phyloP scores from a whole-genome alignment of 2,888 invertebrate genomes.

The Protula sp. region DNA sequence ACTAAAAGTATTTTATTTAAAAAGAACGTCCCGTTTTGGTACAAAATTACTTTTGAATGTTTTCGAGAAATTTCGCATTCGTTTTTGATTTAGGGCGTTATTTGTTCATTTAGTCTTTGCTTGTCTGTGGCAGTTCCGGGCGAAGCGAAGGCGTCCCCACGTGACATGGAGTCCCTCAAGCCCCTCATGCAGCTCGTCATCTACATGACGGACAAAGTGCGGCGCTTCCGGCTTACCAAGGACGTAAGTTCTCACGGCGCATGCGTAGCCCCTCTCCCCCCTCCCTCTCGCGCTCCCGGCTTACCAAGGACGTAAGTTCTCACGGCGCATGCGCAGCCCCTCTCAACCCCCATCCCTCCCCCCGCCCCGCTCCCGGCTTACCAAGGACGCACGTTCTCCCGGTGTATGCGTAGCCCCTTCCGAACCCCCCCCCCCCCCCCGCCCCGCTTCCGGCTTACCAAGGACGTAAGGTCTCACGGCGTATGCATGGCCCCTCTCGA shows the following conservation, averaged over 20 bases:
- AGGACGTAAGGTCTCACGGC: slow-evolving; percentile 66
- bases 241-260: slow-evolving; percentile 65
- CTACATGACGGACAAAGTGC: slow-evolving; percentile 86
- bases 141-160: slow-evolving; percentile 37
- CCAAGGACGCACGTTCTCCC: slow-evolving; percentile 70
- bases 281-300: slow-evolving; percentile 70
- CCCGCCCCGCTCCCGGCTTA: slow-evolving; percentile 74
- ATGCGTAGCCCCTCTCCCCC: no score
- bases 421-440: no score
- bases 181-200: slow-evolving; percentile 83
- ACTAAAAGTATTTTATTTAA: no score
- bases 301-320: slow-evolving; percentile 77
- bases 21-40: no score
- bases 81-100: no score
- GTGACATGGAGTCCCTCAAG: slow-evolving; percentile 69
- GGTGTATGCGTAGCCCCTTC: no score
- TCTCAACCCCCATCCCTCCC: no score
- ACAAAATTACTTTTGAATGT: no score
- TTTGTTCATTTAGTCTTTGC: no score
- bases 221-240: slow-evolving; percentile 77
- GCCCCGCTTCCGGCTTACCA: slow-evolving; percentile 76
- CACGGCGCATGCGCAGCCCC: no score
- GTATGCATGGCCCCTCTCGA: no score
- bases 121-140: slow-evolving; percentile 54
- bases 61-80: no score